Evolutionary conservation across 2,797 vertebrate genomes (phyloP).

Genomic region (Triplophysa bombifrons): DNA sequence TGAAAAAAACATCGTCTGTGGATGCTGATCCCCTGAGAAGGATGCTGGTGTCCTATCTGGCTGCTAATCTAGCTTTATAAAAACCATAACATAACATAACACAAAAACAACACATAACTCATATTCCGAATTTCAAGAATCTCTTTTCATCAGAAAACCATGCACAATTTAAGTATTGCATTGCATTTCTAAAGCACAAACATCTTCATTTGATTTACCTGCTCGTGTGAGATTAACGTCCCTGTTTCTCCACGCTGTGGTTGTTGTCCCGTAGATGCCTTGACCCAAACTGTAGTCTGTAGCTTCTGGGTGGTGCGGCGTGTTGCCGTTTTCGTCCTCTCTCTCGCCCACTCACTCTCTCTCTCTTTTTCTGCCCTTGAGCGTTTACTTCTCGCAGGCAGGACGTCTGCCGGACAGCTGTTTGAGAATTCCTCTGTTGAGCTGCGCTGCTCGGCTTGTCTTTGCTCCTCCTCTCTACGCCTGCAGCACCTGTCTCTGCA

Average conservation of each 20-base stretch:
- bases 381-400: constrained; percentile 49
- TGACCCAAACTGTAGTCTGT: constrained; percentile 36
- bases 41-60: background rate
- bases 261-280: constrained; percentile 29
- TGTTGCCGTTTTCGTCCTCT: constrained; percentile 37
- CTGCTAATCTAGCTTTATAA: too few relatives aligned
- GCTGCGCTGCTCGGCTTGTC: constrained; percentile 59
- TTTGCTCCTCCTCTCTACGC: constrained; percentile 49
- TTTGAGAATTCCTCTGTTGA: constrained; percentile 74
- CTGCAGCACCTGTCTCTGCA: constrained; percentile 56
- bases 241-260: constrained; percentile 14
- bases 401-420: constrained; percentile 80
- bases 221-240: constrained; percentile 20
- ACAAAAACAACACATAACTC: too few relatives aligned
- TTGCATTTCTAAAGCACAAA: background rate
- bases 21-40: background rate
- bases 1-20: background rate
- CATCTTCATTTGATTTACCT: constrained; percentile 47
- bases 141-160: too few relatives aligned
- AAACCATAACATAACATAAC: background rate
- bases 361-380: constrained; percentile 49
- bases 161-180: constrained; percentile 5
- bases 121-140: too few relatives aligned
- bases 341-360: constrained; percentile 7
- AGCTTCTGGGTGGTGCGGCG: constrained; percentile 48